Evolutionary conservation across 2,113 vertebrate species (phyloP).

Genomic region (Tringa solitaria): DNA sequence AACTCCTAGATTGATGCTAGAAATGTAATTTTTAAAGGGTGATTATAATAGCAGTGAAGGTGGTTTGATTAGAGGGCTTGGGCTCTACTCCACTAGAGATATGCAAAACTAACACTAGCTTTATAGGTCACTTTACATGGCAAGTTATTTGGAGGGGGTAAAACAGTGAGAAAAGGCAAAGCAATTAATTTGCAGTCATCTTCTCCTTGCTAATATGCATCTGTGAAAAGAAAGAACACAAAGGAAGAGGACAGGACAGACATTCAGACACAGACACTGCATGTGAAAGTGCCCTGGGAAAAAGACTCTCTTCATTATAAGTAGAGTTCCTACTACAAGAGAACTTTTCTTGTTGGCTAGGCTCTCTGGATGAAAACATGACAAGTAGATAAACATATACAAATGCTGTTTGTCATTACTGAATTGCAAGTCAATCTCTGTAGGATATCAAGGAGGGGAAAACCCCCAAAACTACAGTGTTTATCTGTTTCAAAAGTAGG

Average conservation of each 20-base stretch:
- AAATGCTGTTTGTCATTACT: background rate
- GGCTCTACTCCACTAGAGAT: background rate
- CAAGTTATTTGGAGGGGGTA: background rate
- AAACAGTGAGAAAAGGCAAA: slow-evolving; percentile 10
- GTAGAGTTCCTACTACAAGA: background rate
- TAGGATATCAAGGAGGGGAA: background rate
- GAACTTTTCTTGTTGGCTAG: background rate
- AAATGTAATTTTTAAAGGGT: background rate
- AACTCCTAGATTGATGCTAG: background rate
- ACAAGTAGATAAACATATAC: background rate
- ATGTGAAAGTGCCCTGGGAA: background rate
- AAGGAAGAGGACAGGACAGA: background rate
- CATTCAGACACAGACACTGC: background rate
- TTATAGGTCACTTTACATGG: fast-evolving
- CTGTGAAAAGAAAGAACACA: background rate
- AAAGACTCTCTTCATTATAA: background rate
- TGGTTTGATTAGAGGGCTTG: background rate
- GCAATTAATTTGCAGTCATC: slow-evolving; percentile 18
- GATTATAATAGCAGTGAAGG: background rate
- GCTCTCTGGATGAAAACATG: background rate
- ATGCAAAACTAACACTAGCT: fast-evolving
- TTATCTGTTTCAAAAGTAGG: background rate
- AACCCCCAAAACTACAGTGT: too few relatives aligned
- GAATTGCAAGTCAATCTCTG: background rate
- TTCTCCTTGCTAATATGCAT: background rate